A percentile compares a stretch with the other conserved stretches of the same genome.
Conservation (phyloP, 2,113 vertebrate species). For the Myrmecophaga tridactyla region DNA sequence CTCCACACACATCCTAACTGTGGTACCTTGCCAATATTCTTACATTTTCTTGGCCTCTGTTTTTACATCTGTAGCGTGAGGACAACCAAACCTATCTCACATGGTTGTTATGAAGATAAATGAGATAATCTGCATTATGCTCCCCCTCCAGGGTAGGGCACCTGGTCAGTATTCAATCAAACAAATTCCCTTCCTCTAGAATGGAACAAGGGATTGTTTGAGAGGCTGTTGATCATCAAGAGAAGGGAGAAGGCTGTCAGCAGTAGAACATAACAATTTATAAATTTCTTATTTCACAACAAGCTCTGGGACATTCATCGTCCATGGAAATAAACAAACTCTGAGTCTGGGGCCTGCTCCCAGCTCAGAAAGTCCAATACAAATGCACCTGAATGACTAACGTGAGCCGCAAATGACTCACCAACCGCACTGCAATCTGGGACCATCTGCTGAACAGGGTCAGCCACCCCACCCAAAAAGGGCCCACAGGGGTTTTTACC, state of each 20-base stretch:
- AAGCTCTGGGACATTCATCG: conserved; percentile 66
- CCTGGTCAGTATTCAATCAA: conserved; percentile 3
- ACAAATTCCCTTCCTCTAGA: not conserved
- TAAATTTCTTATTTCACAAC: conserved; percentile 79
- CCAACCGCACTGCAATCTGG: conserved; percentile 45
- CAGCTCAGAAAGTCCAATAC: conserved; percentile 43
- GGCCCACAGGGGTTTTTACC: not conserved
- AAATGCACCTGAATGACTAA: conserved; percentile 76
- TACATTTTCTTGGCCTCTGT: not conserved
- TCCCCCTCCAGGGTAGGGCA: not conserved
- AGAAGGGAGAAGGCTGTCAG: conserved; percentile 62
- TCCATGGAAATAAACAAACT: conserved; percentile 72
- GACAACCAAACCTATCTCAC: not conserved
- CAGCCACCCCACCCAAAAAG: not conserved
- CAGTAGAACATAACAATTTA: conserved; percentile 79
- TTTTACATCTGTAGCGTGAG: not conserved
- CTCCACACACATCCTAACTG: not conserved
- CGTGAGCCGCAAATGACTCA: conserved; percentile 54
- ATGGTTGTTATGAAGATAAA: not conserved
- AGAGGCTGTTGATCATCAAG: conserved; percentile 66
- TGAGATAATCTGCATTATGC: not conserved
- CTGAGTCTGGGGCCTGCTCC: conserved; percentile 51
- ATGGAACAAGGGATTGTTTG: not conserved
- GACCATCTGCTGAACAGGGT: conserved; percentile 51
- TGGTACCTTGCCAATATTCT: not conserved